Base-by-base conservation (phyloP, 2,113 vertebrate genomes). In the Pteronura brasiliensis region DNA sequence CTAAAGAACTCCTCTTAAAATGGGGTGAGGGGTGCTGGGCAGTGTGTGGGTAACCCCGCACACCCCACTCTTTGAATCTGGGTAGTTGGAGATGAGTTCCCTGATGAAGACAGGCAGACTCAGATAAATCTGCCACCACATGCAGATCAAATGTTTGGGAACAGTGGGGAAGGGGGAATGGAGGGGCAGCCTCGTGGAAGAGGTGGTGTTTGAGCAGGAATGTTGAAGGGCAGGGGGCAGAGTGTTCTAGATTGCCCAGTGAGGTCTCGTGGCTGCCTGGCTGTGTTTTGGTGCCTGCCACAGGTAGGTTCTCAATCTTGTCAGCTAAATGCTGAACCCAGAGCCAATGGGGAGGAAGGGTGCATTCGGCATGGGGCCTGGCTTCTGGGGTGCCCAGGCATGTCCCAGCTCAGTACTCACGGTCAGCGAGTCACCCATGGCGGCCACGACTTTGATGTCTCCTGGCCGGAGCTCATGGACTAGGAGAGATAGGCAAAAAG, bases 401-500 rank as follows among this genome's bases (percentile, higher is more conserved):
- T 1, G 10, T 59, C 27, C 15, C 18, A 1, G 47, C 34, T 88
- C 39, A 49, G 29, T 77, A 99, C 99, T 98, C 97, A 99, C 99
- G 17, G 99, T 99, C 79, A 99, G 1, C 2, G 99, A 99, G 97
- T 99, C 99, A 95, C 99, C 99, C 42, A 99, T 55, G 18, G 99
- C 99, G 0, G 98, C 99, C 52, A 99, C 96, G 13, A 99, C 99
- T 96, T 99, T 99, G 97, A 99, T 99, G 94, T 99, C 99, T 85
- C 97, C 99, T 72, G 99, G 99, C 4, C 97, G 99, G 67, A 99
- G 97, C 83, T 98, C 97, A 90, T 99, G 99, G 90, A 98, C 99
- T 99, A 96, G 72, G 97, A 55, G 81, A 79, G 15, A 95, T 25
- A 77, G 81, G 11, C 55, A 89, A 76, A 81, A 31, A 57, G 14